Evolutionary conservation across 64 coral and sea anemone genomes (phyloP), one percentile per base, ranked within the genome.

Genomic region (Hydrozoanthus tunicans): DNA sequence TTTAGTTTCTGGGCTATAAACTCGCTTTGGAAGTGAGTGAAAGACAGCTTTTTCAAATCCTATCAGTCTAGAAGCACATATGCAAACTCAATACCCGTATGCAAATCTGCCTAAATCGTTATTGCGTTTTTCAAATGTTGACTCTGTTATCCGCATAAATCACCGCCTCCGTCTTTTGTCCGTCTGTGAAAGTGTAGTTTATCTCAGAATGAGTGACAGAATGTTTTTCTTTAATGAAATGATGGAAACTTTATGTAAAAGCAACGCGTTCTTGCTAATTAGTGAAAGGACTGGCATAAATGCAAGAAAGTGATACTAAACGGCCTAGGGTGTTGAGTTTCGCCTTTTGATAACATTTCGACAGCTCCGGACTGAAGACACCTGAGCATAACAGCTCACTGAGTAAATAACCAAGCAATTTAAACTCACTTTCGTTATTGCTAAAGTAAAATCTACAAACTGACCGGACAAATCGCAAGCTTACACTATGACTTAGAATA

Each of bases 331-430:
- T 23, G 66, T 74, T 74, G 84, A 55, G 51, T 88, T 88, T 43
- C 84, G 59, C 69, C 27, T 32, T 75, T 72, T 88, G 84, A 88
- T 88, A 51, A 74, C 53, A 43, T 86, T 88, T 88, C 74, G 84
- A 88, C 84, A 88, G 84, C 56, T 88, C 56, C 58, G 79, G 54
- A 51, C 24, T 51, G 53, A 24, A 54, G 11, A 60, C 56, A 17
- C 59, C 24, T 70, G 32, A 88, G 10, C 24, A 14, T 70, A 88
- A 56, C 26, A 73, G 25, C 7, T 56, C 52, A 12, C 5, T 73
- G 56, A 60, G 84, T 73, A 88, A 88, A 88, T 88, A 88, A 74
- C 74, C 73, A 57, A 88, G 69, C 69, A 75, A 86, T 72, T 61
- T 88, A 58, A 88, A 88, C 68, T 88, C 26, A 58, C 12, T 43